Base-by-base conservation (phyloP, 2,113 vertebrate genomes). In the Spea bombifrons region DNA sequence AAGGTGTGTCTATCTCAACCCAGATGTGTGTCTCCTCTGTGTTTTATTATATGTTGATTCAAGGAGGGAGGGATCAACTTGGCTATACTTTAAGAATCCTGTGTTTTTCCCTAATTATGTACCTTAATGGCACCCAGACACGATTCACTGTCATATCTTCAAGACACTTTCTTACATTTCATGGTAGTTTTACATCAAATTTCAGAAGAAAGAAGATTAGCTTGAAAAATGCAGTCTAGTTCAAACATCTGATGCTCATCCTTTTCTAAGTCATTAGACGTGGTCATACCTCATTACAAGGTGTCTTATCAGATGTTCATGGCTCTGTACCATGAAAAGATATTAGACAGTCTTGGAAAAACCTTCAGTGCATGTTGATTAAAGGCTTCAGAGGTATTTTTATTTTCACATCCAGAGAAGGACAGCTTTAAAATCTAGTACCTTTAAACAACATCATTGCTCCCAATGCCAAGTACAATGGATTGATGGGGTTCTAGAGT, bases 241-340 rank as follows among this genome's bases (percentile, higher is more conserved):
- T 46, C 70, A 57, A 66, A 69, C 30, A 66, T 79, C 70, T 57
- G 76, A 79, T 73, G 76, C 52, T 79, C 63, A 57, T 79, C 72
- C 46, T 66, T 79, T 79, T 72, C 61, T 66, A 79, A 73, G 49
- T 70, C 70, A 79, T 79, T 79, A 79, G 66, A 79, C 64, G 49
- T 65, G 61, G 76, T 79, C 76, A 79, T 79, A 79, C 76, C 48
- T 79, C 76, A 79, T 73, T 79, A 73, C 69, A 52, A 48, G 57
- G 43, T 49, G 49, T 52, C 45, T 79, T 46, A 30, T 66, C n/a
- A 73, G 64, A 72, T 79, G 76, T 65, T 45, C 67, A 70, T 5
- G 5, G 45, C 47, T 59, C 17, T 79, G 69, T 73, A 79, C 69
- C 69, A 73, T 73, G 70, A 30, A 72, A 66, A 72, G 76, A 53